Evolutionary conservation across 2,888 invertebrate genomes (phyloP), one percentile per base, ranked within the genome.

Genomic region (Melieria omissa): DNA sequence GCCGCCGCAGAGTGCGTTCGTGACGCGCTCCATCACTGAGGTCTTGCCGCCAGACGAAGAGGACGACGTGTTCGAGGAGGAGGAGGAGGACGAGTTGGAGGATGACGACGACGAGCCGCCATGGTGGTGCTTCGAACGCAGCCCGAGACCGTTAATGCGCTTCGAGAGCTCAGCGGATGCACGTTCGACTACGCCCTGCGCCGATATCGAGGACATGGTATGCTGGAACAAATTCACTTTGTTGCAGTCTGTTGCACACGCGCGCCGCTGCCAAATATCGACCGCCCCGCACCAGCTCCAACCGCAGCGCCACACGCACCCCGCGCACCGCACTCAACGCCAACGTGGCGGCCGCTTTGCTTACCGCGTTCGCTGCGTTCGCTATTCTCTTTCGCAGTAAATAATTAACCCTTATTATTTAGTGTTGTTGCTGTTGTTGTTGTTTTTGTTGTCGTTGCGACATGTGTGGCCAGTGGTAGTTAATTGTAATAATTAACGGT

Each of bases 101-200:
- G 70, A 60, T n/a, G 71, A 57, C 66, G 75, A 62, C 47, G 74
- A 63, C 63, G 75, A 76, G 63, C 76, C 78, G 76, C 84, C 84
- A 83, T 89, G 89, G 77, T 87, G 87, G 90, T 91, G 87, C 78
- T 87, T 87, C 72, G 87, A 86, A 79, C 93, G 91, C 83, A 93
- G 88, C 68, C 93, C 92, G 80, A 95, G 89, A 74, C 95, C 95
- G 83, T 94, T 95, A 88, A 96, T 95, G 83, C 95, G 92, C 85
- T 95, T 95, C 80, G 95, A 93, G 78, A 96, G 89, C 88, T 96
- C 95, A 77, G 95, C 95, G 80, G 95, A 95, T 82, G 95, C 95
- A 83, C 95, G 91, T 89, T 96, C 95, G 87, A 96, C 95, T 84
- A 95, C 95, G 83, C 95, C 95, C 88, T 95, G 95, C 81, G 94